phyloP scores from a whole-genome alignment of 2,888 invertebrate genomes.

The Pristionchus arcanus region DNA sequence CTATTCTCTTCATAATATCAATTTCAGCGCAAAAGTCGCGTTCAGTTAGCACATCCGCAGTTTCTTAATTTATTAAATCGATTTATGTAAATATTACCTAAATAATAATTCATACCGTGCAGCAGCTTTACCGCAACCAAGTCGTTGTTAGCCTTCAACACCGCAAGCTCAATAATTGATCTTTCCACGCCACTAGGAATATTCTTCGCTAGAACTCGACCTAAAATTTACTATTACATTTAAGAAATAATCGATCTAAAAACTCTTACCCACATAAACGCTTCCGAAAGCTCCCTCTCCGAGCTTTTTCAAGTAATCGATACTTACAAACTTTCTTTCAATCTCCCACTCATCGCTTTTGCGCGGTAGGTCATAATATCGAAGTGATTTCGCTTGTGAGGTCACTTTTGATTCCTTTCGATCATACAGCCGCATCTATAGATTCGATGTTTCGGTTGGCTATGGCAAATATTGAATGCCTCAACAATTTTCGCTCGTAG shows the following conservation, averaged over 20 bases:
- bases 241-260: no score
- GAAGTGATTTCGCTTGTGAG: background rate
- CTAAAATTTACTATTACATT: background rate
- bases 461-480: no score
- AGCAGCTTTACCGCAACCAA: background rate
- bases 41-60: background rate
- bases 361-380: background rate
- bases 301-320: background rate
- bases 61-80: background rate
- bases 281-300: constrained; percentile 31
- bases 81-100: background rate
- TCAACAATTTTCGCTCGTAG: no score
- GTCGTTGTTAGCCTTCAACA: background rate
- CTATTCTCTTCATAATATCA: background rate
- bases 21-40: background rate
- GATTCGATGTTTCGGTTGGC: no score
- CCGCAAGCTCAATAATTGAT: background rate
- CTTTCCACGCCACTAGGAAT: background rate
- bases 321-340: background rate
- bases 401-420: no score
- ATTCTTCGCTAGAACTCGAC: background rate
- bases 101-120: background rate
- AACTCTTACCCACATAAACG: background rate
- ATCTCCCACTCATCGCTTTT: background rate
- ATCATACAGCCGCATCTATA: no score